Conservation (phyloP, 2,113 vertebrate species). For the Brienomyrus brachyistius region DNA sequence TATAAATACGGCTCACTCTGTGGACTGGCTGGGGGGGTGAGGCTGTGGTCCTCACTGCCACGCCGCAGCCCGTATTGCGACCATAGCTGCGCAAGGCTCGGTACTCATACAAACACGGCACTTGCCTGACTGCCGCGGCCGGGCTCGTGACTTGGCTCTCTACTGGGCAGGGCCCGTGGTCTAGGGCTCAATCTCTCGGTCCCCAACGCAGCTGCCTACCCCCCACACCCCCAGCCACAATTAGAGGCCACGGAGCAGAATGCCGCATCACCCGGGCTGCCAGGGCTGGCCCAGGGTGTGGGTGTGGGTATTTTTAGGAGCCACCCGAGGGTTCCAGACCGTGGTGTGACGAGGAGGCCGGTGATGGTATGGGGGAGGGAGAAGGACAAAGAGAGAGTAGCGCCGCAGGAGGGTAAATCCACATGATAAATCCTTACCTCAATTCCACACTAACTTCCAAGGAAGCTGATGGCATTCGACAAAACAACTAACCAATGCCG, state of each 20-base stretch:
- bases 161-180: slow-evolving; percentile 28
- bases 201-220: neutral
- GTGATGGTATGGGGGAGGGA: neutral
- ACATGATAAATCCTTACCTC: neutral
- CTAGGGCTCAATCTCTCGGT: slow-evolving; percentile 41
- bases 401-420: neutral
- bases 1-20: neutral
- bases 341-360: neutral
- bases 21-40: neutral
- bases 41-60: neutral
- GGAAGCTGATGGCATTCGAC: neutral
- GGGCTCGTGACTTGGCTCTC: slow-evolving; percentile 40
- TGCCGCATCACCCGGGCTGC: slow-evolving; percentile 44
- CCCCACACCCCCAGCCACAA: slow-evolving; percentile 41
- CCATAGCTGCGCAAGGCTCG: slow-evolving; percentile 13
- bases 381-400: neutral
- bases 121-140: slow-evolving; percentile 47
- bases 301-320: slow-evolving; percentile 35
- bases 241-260: slow-evolving; percentile 38
- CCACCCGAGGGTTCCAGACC: slow-evolving; percentile 30
- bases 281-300: slow-evolving; percentile 28
- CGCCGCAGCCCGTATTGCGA: neutral
- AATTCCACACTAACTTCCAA: neutral
- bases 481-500: neutral
- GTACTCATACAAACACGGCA: slow-evolving; percentile 47